Evolutionary conservation across 1,140 invertebrate genomes (phyloP).

Genomic region (Reticulitermes speratus): DNA sequence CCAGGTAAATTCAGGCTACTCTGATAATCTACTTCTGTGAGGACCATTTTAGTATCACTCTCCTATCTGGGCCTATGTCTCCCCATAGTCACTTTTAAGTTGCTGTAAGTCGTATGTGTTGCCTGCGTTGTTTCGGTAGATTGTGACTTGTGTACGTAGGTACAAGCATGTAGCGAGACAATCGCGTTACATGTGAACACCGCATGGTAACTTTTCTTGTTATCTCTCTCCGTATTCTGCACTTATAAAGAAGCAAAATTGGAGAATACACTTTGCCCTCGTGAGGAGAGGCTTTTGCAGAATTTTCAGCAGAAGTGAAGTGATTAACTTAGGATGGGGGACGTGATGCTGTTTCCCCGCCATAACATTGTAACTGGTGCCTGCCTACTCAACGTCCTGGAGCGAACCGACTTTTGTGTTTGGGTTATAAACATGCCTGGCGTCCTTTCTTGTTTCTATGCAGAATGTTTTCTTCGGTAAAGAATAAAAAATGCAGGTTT

Average conservation of each 20-base stretch:
- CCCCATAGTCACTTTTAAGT: too few relatives aligned
- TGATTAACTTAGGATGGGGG: not conserved
- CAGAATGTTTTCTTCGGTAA: not conserved
- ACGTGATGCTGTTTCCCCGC: not conserved
- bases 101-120: too few relatives aligned
- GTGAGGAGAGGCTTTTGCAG: not conserved
- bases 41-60: too few relatives aligned
- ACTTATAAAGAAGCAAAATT: slow-evolving; percentile 5
- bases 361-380: not conserved
- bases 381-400: not conserved
- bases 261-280: not conserved
- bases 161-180: not conserved
- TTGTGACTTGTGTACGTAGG: too few relatives aligned
- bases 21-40: too few relatives aligned
- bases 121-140: too few relatives aligned
- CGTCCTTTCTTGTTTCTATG: not conserved
- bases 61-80: too few relatives aligned
- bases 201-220: not conserved
- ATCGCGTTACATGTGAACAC: not conserved
- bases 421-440: not conserved
- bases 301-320: slow-evolving; percentile 9
- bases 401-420: slow-evolving; percentile 15
- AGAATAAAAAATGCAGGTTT: not conserved
- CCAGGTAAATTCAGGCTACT: too few relatives aligned
- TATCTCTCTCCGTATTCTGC: not conserved